phyloP scores from a whole-genome alignment of 2,797 vertebrate genomes.

The Tiaroga cobitis region DNA sequence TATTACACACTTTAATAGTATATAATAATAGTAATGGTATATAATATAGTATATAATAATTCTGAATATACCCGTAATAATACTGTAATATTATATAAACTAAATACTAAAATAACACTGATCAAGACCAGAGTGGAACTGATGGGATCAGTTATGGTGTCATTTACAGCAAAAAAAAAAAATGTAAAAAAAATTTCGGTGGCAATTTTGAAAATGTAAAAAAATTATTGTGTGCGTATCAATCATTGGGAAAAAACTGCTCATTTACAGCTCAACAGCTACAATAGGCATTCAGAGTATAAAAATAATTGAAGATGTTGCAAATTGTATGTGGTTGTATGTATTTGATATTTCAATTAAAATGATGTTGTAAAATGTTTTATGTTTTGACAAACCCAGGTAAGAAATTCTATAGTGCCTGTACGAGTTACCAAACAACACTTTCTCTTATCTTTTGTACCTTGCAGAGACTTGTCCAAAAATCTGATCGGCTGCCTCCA shows the following conservation, averaged over 20 bases:
- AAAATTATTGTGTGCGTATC: no score
- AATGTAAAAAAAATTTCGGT: no score
- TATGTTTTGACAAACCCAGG: neutral
- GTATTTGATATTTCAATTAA: neutral
- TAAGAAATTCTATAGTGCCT: neutral
- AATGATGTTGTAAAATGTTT: neutral
- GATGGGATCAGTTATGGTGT: neutral
- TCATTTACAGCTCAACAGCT: neutral
- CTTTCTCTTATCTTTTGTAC: constrained; percentile 48
- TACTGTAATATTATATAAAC: neutral
- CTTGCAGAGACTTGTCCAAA: constrained; percentile 91
- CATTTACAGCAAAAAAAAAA: neutral
- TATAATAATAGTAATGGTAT: neutral
- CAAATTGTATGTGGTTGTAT: neutral
- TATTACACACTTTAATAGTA: neutral
- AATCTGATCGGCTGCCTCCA: constrained; percentile 97
- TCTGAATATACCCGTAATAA: neutral
- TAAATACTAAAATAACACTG: neutral
- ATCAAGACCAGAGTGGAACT: neutral
- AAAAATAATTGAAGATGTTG: neutral
- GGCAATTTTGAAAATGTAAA: no score
- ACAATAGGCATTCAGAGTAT: neutral
- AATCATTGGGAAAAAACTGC: no score
- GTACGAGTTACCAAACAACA: neutral
- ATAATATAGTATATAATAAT: neutral